Conservation (phyloP, 2,888 invertebrate genomes). For the Lottia gigantea region DNA sequence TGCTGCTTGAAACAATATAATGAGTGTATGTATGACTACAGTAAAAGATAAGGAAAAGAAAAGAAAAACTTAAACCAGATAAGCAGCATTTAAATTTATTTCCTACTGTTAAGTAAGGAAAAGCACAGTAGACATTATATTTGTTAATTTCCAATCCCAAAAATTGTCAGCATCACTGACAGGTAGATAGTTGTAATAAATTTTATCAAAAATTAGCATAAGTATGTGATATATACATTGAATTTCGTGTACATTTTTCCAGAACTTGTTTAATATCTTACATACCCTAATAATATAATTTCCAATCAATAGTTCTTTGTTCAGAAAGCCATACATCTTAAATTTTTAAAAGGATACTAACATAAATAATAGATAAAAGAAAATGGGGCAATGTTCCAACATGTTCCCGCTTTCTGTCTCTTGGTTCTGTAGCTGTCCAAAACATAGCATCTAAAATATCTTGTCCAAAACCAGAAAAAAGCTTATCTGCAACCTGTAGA, state of each 20-base stretch:
- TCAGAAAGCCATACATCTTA: not conserved
- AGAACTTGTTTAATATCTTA: too few species aligned
- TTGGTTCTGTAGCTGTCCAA: slow-evolving; percentile 97
- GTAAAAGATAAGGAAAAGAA: slow-evolving; percentile 29
- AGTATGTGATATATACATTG: too few species aligned
- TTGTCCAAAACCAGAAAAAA: slow-evolving; percentile 90
- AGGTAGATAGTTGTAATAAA: too few species aligned
- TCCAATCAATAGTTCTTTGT: too few species aligned
- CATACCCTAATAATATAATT: too few species aligned
- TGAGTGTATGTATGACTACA: slow-evolving; percentile 63
- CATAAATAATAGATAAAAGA: slow-evolving; percentile 90
- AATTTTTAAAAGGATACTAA: slow-evolving; percentile 83
- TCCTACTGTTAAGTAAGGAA: too few species aligned
- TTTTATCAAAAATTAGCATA: too few species aligned
- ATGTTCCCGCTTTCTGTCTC: slow-evolving; percentile 77
- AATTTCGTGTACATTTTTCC: too few species aligned
- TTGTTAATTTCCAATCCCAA: too few species aligned
- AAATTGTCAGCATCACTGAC: too few species aligned
- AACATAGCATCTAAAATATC: slow-evolving; percentile 97
- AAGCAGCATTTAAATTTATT: too few species aligned
- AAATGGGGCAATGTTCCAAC: slow-evolving; percentile 90
- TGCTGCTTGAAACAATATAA: slow-evolving; percentile 84
- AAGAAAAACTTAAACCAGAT: not conserved
- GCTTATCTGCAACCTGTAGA: slow-evolving; percentile 80
- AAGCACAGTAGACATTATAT: too few species aligned